Evolutionary conservation across 1,140 invertebrate species (phyloP).

Genomic region (Drosophila nasuta): DNA sequence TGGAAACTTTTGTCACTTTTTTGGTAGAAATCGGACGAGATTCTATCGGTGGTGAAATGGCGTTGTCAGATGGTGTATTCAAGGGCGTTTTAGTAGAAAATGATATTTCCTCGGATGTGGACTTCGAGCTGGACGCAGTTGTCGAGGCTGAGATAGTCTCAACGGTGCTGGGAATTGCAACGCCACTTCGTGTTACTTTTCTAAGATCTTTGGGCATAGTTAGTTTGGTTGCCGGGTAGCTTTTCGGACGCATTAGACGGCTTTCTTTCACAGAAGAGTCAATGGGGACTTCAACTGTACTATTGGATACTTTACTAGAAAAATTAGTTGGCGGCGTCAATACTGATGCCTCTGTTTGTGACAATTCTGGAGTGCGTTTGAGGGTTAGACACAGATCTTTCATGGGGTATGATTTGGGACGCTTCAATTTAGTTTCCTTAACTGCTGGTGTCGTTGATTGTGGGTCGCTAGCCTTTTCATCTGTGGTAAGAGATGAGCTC

Average conservation of each 20-base stretch:
- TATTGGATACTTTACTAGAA: constrained; percentile 49
- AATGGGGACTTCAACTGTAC: neutral
- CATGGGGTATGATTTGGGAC: constrained; percentile 86
- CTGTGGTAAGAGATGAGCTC: neutral
- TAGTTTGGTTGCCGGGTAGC: constrained; percentile 86
- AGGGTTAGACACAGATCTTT: constrained; percentile 66
- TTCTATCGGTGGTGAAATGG: constrained; percentile 53
- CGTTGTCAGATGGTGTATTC: constrained; percentile 44
- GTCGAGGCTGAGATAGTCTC: constrained; percentile 27
- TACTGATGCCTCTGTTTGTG: constrained; percentile 8
- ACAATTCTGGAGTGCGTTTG: constrained; percentile 31
- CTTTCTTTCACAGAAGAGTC: constrained; percentile 54
- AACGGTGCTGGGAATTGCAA: constrained; percentile 61
- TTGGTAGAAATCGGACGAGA: constrained; percentile 58
- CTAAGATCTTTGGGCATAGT: constrained; percentile 79
- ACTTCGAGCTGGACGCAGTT: constrained; percentile 49
- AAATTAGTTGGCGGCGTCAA: constrained; percentile 27
- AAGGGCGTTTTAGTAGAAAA: constrained; percentile 31
- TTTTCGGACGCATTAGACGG: constrained; percentile 85
- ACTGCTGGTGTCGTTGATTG: constrained; percentile 3
- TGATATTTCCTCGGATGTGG: constrained; percentile 66
- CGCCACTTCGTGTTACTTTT: constrained; percentile 68
- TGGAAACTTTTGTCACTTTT: constrained; percentile 70
- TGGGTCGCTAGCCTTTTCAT: constrained; percentile 17
- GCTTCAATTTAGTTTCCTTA: constrained; percentile 87